A percentile compares a stretch with the other conserved stretches of the same genome.
Conservation (phyloP, 1,140 invertebrate genomes). For the Papilio machaon region DNA sequence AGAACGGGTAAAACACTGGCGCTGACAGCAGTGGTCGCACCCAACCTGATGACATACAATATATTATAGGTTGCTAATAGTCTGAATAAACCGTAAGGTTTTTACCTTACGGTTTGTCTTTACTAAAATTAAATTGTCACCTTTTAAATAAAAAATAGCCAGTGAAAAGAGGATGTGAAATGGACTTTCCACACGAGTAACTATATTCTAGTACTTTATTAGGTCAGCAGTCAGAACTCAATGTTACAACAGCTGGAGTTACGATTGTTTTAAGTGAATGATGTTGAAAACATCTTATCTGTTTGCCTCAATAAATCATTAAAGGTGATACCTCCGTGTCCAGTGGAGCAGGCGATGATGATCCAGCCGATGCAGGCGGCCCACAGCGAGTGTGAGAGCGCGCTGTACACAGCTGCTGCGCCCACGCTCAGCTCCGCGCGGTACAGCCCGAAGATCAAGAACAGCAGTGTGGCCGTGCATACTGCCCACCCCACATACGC, state of each 20-base stretch:
- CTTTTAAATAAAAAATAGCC: too few species aligned
- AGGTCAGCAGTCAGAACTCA: too few species aligned
- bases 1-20: constrained; percentile 90
- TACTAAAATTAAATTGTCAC: too few species aligned
- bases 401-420: constrained; percentile 90
- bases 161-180: too few species aligned
- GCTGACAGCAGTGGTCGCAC: constrained; percentile 88
- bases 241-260: too few species aligned
- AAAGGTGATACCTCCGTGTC: constrained; percentile 88
- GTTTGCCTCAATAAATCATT: background rate
- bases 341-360: constrained; percentile 93
- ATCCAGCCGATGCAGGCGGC: constrained; percentile 92
- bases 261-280: too few species aligned
- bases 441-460: constrained; percentile 90
- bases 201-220: too few species aligned
- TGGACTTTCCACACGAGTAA: too few species aligned
- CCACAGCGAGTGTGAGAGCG: constrained; percentile 93
- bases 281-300: too few species aligned
- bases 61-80: background rate
- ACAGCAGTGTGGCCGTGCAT: constrained; percentile 85
- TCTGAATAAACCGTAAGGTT: too few species aligned
- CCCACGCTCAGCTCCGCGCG: constrained; percentile 86
- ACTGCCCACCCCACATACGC: constrained; percentile 87
- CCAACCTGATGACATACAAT: constrained; percentile 81
- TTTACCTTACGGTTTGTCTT: too few species aligned